Percentiles rank a stretch among this genome's conserved stretches.
Conservation (phyloP, 2,888 invertebrate genomes). For the Podabrus alpinus region DNA sequence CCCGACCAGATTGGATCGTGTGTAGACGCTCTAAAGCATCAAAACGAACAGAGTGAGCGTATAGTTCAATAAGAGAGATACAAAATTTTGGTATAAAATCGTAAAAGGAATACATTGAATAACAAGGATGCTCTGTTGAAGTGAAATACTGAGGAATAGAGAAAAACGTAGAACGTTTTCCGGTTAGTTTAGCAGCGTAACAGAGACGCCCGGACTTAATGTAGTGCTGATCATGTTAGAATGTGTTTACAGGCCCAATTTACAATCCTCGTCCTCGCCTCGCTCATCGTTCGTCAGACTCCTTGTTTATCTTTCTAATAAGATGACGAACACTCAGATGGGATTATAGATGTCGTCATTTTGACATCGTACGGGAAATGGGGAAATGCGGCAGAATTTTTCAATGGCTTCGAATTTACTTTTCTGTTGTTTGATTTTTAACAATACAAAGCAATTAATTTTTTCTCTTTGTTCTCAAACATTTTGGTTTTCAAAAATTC, state of each 20-base stretch:
- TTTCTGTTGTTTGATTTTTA: not conserved
- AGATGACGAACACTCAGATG: slow-evolving; percentile 46
- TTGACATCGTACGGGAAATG: slow-evolving; percentile 22
- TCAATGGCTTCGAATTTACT: slow-evolving; percentile 7
- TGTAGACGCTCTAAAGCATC: too few species aligned
- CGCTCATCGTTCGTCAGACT: slow-evolving; percentile 51
- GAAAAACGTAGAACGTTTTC: slow-evolving; percentile 37
- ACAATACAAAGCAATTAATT: not conserved
- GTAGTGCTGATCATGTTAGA: slow-evolving; percentile 59
- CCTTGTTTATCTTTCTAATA: slow-evolving; percentile 54
- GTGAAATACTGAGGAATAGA: slow-evolving; percentile 16
- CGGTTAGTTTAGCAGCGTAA: slow-evolving; percentile 55
- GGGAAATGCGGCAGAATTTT: not conserved
- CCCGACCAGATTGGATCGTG: too few species aligned
- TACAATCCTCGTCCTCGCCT: slow-evolving; percentile 55
- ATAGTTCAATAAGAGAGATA: slow-evolving; percentile 25
- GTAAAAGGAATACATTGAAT: slow-evolving; percentile 13
- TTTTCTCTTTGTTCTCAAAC: not conserved
- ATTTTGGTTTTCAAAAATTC: not conserved
- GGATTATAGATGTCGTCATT: slow-evolving; percentile 33
- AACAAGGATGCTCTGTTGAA: slow-evolving; percentile 16
- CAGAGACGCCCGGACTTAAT: slow-evolving; percentile 55
- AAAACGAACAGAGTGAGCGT: slow-evolving; percentile 19
- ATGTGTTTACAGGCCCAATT: slow-evolving; percentile 58
- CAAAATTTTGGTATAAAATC: slow-evolving; percentile 26